Evolutionary conservation across 2,888 invertebrate genomes (phyloP).

Genomic region (Trichopoda pennipes): DNA sequence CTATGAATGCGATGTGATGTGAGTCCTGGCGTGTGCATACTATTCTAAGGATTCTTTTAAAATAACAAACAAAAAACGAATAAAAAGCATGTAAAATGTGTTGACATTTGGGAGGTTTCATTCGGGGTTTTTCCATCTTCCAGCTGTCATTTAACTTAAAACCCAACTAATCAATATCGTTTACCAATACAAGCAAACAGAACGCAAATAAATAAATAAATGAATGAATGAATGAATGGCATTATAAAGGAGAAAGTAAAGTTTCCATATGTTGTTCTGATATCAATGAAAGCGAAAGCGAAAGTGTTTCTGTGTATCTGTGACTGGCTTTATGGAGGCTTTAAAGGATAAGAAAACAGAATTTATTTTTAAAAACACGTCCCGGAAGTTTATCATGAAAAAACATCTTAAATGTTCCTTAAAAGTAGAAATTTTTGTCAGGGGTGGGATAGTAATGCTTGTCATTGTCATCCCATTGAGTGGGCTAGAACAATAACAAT

Average conservation of each 20-base stretch:
- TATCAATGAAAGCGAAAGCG: not conserved
- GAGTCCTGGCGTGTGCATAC: not conserved
- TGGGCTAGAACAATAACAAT: not conserved
- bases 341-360: not conserved
- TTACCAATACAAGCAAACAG: not conserved
- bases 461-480: not conserved
- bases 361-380: conserved; percentile 24
- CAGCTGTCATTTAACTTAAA: conserved; percentile 47
- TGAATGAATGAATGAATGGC: not conserved
- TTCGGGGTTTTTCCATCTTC: conserved; percentile 35
- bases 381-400: conserved; percentile 16
- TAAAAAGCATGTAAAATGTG: conserved; percentile 13
- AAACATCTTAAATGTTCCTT: not conserved
- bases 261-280: not conserved
- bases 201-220: too few relatives aligned
- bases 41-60: conserved; percentile 1
- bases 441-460: not conserved
- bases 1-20: too few relatives aligned
- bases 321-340: not conserved
- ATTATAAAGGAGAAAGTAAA: not conserved
- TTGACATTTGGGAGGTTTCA: conserved; percentile 58
- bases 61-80: not conserved
- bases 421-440: not conserved
- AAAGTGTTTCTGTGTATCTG: not conserved
- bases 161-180: conserved; percentile 28